Evolutionary conservation across 2,888 invertebrate genomes (phyloP).

Genomic region (Acleris sparsana): DNA sequence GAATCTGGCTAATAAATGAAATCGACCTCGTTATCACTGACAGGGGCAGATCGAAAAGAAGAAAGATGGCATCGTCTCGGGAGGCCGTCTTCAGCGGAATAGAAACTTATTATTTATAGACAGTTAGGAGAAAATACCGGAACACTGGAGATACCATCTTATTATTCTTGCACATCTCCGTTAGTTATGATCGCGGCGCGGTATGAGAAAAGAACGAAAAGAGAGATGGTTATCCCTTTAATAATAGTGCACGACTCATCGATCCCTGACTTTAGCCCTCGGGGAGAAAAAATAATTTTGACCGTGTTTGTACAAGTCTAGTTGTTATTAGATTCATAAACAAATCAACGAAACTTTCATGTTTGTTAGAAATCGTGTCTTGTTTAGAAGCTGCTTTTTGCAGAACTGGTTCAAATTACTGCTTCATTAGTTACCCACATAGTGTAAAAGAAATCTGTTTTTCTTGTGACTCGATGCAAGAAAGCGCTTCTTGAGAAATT

Average conservation of each 20-base stretch:
- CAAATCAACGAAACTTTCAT: slow-evolving; percentile 3
- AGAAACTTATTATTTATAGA: slow-evolving; percentile 39
- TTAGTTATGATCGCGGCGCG: slow-evolving; percentile 25
- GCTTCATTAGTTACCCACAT: slow-evolving; percentile 26
- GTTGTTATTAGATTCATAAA: not conserved
- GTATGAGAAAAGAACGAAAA: slow-evolving; percentile 15
- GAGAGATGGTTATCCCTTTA: slow-evolving; percentile 10
- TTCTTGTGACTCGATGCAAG: slow-evolving; percentile 16
- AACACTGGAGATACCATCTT: slow-evolving; percentile 29
- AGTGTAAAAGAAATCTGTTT: slow-evolving; percentile 31
- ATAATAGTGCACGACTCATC: slow-evolving; percentile 9
- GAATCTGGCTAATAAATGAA: slow-evolving; percentile 55
- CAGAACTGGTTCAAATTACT: slow-evolving; percentile 23
- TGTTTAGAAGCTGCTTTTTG: slow-evolving; percentile 14
- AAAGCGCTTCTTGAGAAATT: slow-evolving; percentile 30
- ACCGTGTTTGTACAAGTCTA: not conserved
- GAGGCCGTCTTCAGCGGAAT: slow-evolving; percentile 48
- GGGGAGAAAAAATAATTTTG: not conserved
- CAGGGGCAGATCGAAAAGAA: slow-evolving; percentile 55
- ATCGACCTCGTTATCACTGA: slow-evolving; percentile 60
- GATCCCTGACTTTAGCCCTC: not conserved
- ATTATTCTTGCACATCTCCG: slow-evolving; percentile 33
- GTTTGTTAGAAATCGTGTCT: slow-evolving; percentile 16
- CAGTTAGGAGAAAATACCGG: slow-evolving; percentile 35
- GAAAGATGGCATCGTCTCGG: slow-evolving; percentile 56